Base-by-base conservation (phyloP, 2,113 vertebrate species). In the Aleadryas rufinucha region DNA sequence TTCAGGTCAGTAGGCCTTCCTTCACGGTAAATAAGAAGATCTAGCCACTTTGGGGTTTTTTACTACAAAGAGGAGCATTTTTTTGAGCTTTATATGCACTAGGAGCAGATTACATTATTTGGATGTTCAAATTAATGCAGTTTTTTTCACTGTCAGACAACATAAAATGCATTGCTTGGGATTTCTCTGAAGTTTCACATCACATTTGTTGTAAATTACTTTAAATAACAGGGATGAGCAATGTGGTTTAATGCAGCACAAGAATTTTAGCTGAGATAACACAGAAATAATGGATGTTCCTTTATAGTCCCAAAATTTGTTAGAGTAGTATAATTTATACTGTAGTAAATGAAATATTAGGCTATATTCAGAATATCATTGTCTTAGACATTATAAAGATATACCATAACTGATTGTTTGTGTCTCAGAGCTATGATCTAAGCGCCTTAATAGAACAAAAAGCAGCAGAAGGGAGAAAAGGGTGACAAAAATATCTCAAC, bases 211-310 rank as follows among this genome's bases (percentile, higher is more conserved):
- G 82, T 83, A 82, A 76, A 83, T 77, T 69, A 39, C 69, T 94
- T 89, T 89, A 96, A 92, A 90, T 64, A 95, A 59, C 13, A 75
- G 37, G 44, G 27, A 81, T 63, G 56, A 90, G 80, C 84, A 87
- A 75, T 2, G 1, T 39, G 10, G 28, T 64, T 44, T 78, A 71
- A 84, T 49, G 47, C 56, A 89, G 49, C 80, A 78, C 47, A 75
- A 90, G 77, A 78, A 95, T 95, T 95, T 95, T 87, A 95, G 84
- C 69, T 84, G 59, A 84, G 80, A 89, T 91, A 94, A 85, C 72
- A 90, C 31, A 76, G 75, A 85, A 91, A 83, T 91, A 92, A 90
- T 42, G 23, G 41, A 92, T 93, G 65, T 87, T 91, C 37, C 66
- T 80, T 88, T 91, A 89, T 30, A 74, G 54, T 61, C 63, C 39